phyloP scores from a whole-genome alignment of 2,113 vertebrate species.

The Acinonyx jubatus region DNA sequence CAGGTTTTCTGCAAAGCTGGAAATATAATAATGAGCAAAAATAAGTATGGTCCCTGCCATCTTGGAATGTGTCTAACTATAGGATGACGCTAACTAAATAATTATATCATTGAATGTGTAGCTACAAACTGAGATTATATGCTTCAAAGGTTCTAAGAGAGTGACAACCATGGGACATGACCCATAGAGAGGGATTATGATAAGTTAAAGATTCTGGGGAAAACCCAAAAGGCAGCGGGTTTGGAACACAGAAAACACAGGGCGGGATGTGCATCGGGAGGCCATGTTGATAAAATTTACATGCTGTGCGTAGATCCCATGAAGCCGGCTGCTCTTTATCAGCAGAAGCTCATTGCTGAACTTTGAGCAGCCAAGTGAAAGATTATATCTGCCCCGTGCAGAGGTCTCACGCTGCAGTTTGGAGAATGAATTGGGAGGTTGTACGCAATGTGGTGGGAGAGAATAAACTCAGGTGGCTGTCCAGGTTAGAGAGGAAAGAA shows the following conservation, averaged over 20 bases:
- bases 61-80: background rate
- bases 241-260: background rate
- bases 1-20: background rate
- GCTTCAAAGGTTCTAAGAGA: background rate
- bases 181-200: background rate
- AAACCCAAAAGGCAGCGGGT: background rate
- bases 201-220: background rate
- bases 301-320: accelerated
- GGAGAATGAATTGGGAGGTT: background rate
- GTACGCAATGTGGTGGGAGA: background rate
- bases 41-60: too few relatives aligned
- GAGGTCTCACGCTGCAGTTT: accelerated
- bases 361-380: background rate
- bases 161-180: background rate
- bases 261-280: accelerated
- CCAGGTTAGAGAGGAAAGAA: background rate
- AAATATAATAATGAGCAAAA: background rate
- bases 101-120: accelerated
- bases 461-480: background rate
- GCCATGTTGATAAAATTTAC: accelerated
- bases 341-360: accelerated
- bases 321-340: accelerated
- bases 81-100: background rate
- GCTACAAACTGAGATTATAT: background rate
- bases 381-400: accelerated